Evolutionary conservation across 2,113 vertebrate species (phyloP), one percentile per base, ranked within the genome.

Genomic region (Lophura nycthemera): DNA sequence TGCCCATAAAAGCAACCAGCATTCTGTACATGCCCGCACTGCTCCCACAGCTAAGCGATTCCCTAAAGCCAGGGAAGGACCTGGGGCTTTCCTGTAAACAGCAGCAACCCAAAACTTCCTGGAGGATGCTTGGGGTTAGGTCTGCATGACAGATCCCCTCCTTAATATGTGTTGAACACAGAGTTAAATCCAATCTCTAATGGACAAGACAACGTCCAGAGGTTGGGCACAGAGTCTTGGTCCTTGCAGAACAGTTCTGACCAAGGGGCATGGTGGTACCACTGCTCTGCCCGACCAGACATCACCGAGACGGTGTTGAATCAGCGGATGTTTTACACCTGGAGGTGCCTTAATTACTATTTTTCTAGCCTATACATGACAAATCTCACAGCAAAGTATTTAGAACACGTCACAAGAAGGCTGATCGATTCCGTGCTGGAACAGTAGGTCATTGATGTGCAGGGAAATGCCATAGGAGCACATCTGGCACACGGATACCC

Each of bases 381-480:
- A 25, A 61, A 34, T n/a, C 54, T 66, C 72, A 34, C 25, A 73
- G 82, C 10, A 7, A 89, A 72, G 80, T 74, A 77, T 48, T 77
- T 17, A 36, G 52, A 43, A 34, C 64, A 16, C 0, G 3, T 40
- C 75, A 38, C 25, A 12, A 66, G 70, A 57, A 2, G 5, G 74
- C 42, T 77, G 14, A 61, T 81, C 0, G 2, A 64, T 78, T 17
- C 83, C 25, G 73, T 15, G 2, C 11, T 11, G 48, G 65, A 93
- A 91, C 93, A 93, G 65, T 65, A 24, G 73, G 76, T 71, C 80
- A 81, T 69, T 91, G 91, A 95, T 40, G 65, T 69, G 63, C 11
- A 0, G 4, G 91, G 89, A 95, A 95, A 88, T 67, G 72, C 84
- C 90, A 47, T 29, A 50, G 45, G 32, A 71, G 74, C 78, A 43